Evolutionary conservation across 2,888 invertebrate species (phyloP), one percentile per base, ranked within the genome.

Genomic region (Odontocerum albicorne): DNA sequence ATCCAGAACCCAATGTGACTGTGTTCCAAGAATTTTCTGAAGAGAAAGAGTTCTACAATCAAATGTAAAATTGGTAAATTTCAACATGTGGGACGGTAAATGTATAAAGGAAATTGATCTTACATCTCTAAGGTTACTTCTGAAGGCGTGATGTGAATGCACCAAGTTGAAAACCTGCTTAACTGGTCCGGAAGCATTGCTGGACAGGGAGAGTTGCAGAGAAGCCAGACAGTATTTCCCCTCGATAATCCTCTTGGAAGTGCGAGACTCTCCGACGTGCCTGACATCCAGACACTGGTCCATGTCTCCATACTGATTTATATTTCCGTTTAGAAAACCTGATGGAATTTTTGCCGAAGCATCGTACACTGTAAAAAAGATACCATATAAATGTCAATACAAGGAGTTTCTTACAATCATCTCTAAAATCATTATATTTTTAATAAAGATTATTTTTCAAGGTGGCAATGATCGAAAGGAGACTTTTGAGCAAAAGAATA

Each of bases 141-240:
- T 78, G 65, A 87, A 83, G 40, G 82, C 79, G 51, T 79, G 80
- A 66, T 86, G 83, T 1, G 86, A 81, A 62, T 86, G 80, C 1
- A 79, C 62, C 15, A 82, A 66, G 16, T 74, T 77, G 63, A 85
- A 75, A 8, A 81, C 63, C 31, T 72, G 72, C 21, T 75, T 69
- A 59, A 85, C 70, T 46, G 77, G 72, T 36, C 68, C 70, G 44
- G 78, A 67, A 39, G 72, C 73, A 38, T 71, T 70, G 61, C 72
- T 64, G 66, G 81, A 67, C 62, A 79, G 66, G 62, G 80, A 74
- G 6, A 85, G 70, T 66, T 85, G 82, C 31, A 86, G 69, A 59
- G 82, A 81, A 7, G 84, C 79, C 61, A 87, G 69, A 63, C 87
- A 87, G 64, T 87, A 87, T 67, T 85, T 77, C 2, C 85, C 85